These are phyloP conservation scores for Thereva nobilitata DNA, from an alignment of 2,888 invertebrate genomes.

Conservation along the genomic window DNA sequence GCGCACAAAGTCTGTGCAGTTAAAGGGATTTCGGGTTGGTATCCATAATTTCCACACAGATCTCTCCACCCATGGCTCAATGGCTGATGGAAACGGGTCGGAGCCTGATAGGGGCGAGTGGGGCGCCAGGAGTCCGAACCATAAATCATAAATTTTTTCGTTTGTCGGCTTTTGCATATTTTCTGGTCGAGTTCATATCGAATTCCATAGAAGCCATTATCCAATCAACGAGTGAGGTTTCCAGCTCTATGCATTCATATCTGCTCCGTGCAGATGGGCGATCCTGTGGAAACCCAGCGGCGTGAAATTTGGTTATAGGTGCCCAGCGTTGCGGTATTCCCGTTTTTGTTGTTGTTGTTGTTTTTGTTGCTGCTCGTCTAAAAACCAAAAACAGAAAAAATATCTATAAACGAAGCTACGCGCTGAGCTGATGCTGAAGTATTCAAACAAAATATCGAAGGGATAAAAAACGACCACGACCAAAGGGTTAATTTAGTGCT, in stretches of 20 bases:
- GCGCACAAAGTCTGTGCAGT: no score
- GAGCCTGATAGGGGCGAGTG: not conserved
- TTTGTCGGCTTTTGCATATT: conserved; percentile 33
- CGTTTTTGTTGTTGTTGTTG: conserved; percentile 10
- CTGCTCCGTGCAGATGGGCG: conserved; percentile 16
- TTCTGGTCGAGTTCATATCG: conserved; percentile 33
- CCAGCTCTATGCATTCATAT: conserved; percentile 29
- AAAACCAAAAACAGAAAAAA: no score
- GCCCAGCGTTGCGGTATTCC: conserved; percentile 17
- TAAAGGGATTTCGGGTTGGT: no score
- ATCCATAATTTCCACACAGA: no score
- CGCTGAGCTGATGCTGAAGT: not conserved
- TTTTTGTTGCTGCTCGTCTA: not conserved
- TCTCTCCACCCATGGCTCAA: no score
- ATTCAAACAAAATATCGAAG: not conserved
- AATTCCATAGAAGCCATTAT: conserved; percentile 33
- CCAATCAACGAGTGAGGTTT: conserved; percentile 33
- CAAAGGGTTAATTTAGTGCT: conserved; percentile 17
- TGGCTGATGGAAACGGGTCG: not conserved
- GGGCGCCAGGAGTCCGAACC: conserved; percentile 21
- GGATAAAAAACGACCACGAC: not conserved
- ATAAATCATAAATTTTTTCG: conserved; percentile 32
- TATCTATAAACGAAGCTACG: no score
- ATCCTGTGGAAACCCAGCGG: conserved; percentile 24
- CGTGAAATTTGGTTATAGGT: conserved; percentile 30